Conservation (phyloP, 2,113 vertebrate species). For the Piaya cayana region DNA sequence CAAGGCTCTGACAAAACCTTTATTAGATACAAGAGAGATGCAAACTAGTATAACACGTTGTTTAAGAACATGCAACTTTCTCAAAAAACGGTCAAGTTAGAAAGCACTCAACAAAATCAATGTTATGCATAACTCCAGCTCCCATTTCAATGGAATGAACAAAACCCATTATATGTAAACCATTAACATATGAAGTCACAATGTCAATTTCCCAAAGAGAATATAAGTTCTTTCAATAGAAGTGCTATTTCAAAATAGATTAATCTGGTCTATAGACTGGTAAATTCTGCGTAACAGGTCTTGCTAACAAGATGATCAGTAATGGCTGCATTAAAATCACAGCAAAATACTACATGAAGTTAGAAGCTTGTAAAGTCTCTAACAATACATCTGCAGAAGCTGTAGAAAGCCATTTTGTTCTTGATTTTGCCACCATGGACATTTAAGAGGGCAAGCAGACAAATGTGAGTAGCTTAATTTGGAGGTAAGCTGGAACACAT, state of each 20-base stretch:
- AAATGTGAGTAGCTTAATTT: not conserved
- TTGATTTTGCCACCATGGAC: not conserved
- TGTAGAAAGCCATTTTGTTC: not conserved
- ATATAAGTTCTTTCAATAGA: not conserved
- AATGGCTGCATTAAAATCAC: not conserved
- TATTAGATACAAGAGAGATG: not conserved
- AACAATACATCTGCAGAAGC: not conserved
- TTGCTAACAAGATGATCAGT: not conserved
- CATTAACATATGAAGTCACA: not conserved
- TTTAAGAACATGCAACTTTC: not conserved
- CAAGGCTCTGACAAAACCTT: constrained; percentile 96
- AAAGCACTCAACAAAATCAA: not conserved
- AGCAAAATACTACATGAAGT: not conserved
- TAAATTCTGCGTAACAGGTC: not conserved
- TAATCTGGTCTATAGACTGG: not conserved
- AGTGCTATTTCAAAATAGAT: not conserved
- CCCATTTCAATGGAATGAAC: not conserved
- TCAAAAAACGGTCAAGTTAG: not conserved
- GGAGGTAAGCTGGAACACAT: not conserved
- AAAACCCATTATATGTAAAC: not conserved
- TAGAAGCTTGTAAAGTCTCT: not conserved
- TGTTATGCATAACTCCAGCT: not conserved
- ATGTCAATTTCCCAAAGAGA: not conserved
- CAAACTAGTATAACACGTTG: not conserved
- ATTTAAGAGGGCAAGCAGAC: not conserved